Evolutionary conservation across 2,113 vertebrate genomes (phyloP), one percentile per base, ranked within the genome.

Genomic region (Halichoerus grypus): DNA sequence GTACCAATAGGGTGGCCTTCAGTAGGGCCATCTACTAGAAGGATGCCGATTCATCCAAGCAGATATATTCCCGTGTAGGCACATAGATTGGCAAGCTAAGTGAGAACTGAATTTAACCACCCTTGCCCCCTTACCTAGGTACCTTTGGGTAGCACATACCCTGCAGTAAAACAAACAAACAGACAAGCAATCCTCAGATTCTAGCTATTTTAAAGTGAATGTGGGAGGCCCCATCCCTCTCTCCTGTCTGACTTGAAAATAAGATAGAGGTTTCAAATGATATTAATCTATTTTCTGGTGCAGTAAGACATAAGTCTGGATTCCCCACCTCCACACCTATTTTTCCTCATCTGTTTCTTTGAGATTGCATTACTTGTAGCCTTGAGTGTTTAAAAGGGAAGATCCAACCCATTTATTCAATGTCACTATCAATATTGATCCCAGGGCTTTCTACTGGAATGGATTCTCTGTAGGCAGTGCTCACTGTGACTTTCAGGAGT

Each of bases 361-460:
- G 83, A 96, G 74, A 53, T 53, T 96, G 55, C 31, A 90, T 95
- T 95, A 80, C 83, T 88, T 88, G 76, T 81, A 96, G 69, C 87
- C 95, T 96, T 96, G 69, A 95, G 63, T 87, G 72, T 84, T 97
- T 91, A 93, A 95, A 96, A 95, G 88, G 81, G 84, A 94, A 97
- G 55, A 92, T 92, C 63, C 79, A 97, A 93, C 1, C 74, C 72
- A 84, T 94, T 85, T 97, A 92, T 92, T 95, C 84, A 95, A 72
- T 94, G 88, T 93, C 93, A 92, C 53, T 69, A 51, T 94, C 83
- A 89, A 95, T 95, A 97, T 7, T 67, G 95, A 97, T 88, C 83
- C 33, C 95, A 90, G 81, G 61, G 36, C 63, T 83, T 49, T 31
- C n/a, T 80, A 26, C 65, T 65, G 42, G 65, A 93, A 92, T 55